A percentile compares a stretch with the other conserved stretches of the same genome.
Conservation (phyloP, 1,140 invertebrate species). For the Cherax quadricarinatus region DNA sequence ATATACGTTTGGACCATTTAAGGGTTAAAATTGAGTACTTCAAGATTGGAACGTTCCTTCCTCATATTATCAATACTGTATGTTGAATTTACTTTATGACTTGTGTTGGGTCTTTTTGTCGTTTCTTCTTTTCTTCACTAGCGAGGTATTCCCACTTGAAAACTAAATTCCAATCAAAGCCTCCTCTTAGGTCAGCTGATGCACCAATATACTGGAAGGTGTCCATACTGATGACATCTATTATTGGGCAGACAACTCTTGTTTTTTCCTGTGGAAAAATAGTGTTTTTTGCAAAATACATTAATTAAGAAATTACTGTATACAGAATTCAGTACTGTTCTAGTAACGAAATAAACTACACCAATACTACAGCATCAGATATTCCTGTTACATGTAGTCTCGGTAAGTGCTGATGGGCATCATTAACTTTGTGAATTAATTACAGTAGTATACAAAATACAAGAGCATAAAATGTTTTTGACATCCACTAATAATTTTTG, state of each 20-base stretch:
- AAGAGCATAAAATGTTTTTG: too few species aligned
- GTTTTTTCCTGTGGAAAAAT: conserved; percentile 83
- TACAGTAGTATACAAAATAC: too few species aligned
- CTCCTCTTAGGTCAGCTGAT: conserved; percentile 91
- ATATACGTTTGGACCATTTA: too few species aligned
- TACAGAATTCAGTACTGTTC: too few species aligned
- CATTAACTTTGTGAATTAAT: too few species aligned
- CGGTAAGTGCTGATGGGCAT: too few species aligned
- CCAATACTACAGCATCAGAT: neutral
- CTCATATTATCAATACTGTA: too few species aligned
- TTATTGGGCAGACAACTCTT: conserved; percentile 95
- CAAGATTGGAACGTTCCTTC: too few species aligned
- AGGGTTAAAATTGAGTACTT: too few species aligned
- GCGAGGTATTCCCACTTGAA: conserved; percentile 97
- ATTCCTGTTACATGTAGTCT: too few species aligned
- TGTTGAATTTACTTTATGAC: conserved; percentile 76
- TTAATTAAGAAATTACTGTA: neutral
- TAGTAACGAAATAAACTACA: neutral
- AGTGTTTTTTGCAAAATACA: neutral
- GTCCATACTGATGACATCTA: conserved; percentile 98
- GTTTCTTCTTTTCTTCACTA: conserved; percentile 85
- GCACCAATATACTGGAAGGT: conserved; percentile 98
- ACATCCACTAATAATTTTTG: too few species aligned
- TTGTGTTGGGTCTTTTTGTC: conserved; percentile 86
- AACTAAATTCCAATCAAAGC: conserved; percentile 98